Evolutionary conservation across 2,888 invertebrate genomes (phyloP), one percentile per base, ranked within the genome.

Genomic region (Phlogophora meticulosa): DNA sequence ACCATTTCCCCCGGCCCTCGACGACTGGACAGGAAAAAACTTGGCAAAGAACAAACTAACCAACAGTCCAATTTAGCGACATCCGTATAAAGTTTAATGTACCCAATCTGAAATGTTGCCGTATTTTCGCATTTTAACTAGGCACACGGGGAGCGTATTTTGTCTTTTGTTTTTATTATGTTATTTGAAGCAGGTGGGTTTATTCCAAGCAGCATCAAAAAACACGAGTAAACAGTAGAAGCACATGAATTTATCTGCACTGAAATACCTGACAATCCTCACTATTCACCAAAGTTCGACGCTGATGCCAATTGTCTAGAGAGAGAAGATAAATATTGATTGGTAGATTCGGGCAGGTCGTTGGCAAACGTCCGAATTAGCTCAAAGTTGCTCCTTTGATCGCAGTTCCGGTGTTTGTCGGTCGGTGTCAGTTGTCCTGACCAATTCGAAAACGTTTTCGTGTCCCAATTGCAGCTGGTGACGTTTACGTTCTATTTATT

Each of bases 11-110:
- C 84, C 85, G 87, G 89, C 90, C 91, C 92, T 89, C 91, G 88
- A 87, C 88, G 90, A 88, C 90, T 88, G 92, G 91, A 92, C 93
- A 92, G 91, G 91, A 92, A 94, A 94, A 93, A 94, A 94, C 93
- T 94, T 94, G 92, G 92, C 92, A 90, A 94, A 92, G 93, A 93
- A 93, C 93, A 93, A 94, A 94, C 93, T 94, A 94, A 92, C 94
- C 93, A 91, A 91, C 92, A 91, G 90, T 92, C 92, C 94, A 94
- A 93, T 94, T 93, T 93, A 92, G 91, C 92, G 88, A 90, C 93
- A 92, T 92, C 91, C 91, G 93, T 92, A 92, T 92, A 92, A 94
- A 94, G 93, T 94, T 94, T 92, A 94, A 94, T 94, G 93, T 94
- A 91, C 92, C 92, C 91, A 93, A 94, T 93, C 93, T 91, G 92